A percentile compares a stretch with the other conserved stretches of the same genome.
These are phyloP conservation scores for Ariopsis seemanni DNA, from an alignment of 2,113 vertebrate species.

Conservation along the genomic window DNA sequence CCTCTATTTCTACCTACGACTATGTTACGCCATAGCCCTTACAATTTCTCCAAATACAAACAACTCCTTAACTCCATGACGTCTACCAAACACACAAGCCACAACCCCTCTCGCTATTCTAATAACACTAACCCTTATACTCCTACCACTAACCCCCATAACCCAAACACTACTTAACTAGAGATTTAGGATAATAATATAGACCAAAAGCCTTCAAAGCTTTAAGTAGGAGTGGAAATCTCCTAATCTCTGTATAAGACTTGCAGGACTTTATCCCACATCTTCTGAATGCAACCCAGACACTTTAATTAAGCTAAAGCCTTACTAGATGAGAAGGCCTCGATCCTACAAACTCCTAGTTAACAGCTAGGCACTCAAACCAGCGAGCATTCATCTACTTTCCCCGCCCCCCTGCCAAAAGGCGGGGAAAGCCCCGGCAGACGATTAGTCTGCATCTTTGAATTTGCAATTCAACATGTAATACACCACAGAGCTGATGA, in stretches of 20 bases:
- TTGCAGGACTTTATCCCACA: slow-evolving; percentile 56
- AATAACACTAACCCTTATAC: accelerated
- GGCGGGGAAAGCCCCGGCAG: slow-evolving; percentile 52
- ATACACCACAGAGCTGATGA: slow-evolving; percentile 45
- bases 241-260: slow-evolving; percentile 54
- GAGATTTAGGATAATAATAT: slow-evolving; percentile 41
- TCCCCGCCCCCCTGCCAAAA: slow-evolving; percentile 19
- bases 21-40: slow-evolving; percentile 41
- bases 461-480: slow-evolving; percentile 59
- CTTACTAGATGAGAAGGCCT: slow-evolving; percentile 52
- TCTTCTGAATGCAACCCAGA: slow-evolving; percentile 60
- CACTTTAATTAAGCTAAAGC: slow-evolving; percentile 63
- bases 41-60: slow-evolving; percentile 32
- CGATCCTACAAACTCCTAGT: slow-evolving; percentile 61
- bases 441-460: slow-evolving; percentile 16
- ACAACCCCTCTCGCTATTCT: accelerated
- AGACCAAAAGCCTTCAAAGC: slow-evolving; percentile 62
- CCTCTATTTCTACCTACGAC: slow-evolving; percentile 52
- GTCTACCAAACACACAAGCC: background rate
- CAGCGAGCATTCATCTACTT: slow-evolving; percentile 53
- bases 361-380: slow-evolving; percentile 60
- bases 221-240: slow-evolving; percentile 50
- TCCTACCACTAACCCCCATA: background rate
- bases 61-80: background rate
- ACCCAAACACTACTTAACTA: too few relatives aligned